Conservation (phyloP, 1,140 invertebrate genomes). For the Temnothorax curvispinosus region DNA sequence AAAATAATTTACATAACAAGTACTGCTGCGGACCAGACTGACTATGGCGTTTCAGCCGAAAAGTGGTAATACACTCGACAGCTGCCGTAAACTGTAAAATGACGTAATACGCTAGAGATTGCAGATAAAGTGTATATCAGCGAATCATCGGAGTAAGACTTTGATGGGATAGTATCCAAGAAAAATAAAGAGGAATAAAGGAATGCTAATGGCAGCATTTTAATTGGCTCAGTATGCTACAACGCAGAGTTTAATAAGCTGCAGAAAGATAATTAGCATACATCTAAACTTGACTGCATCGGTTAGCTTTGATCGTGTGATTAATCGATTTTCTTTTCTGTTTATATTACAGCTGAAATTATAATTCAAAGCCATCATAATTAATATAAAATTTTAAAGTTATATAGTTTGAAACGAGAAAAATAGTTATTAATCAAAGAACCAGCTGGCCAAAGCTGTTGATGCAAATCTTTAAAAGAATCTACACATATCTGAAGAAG, state of each 20-base stretch:
- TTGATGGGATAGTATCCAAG: slow-evolving; percentile 6
- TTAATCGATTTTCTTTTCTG: background rate
- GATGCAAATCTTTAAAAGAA: slow-evolving; percentile 12
- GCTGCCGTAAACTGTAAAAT: slow-evolving; percentile 32
- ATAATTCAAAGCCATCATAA: background rate
- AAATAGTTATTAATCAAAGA: background rate
- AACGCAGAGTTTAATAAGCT: slow-evolving; percentile 50
- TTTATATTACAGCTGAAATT: background rate
- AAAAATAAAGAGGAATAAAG: slow-evolving; percentile 7
- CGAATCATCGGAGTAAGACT: background rate
- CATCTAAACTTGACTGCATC: slow-evolving; percentile 10
- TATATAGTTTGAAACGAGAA: background rate
- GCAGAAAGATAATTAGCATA: slow-evolving; percentile 40
- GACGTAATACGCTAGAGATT: slow-evolving; percentile 3
- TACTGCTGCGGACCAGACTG: slow-evolving; percentile 56
- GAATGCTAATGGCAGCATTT: slow-evolving; percentile 34
- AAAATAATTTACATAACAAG: slow-evolving; percentile 77
- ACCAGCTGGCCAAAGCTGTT: background rate
- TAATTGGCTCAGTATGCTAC: slow-evolving; percentile 34
- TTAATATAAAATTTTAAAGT: background rate
- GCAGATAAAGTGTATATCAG: background rate
- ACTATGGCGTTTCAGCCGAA: slow-evolving; percentile 3
- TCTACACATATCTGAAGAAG: background rate
- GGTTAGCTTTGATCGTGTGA: background rate
- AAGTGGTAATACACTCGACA: background rate